Percentiles rank a stretch among this genome's conserved stretches.
phyloP scores from a whole-genome alignment of 2,113 vertebrate genomes.

The Mohoua ochrocephala region DNA sequence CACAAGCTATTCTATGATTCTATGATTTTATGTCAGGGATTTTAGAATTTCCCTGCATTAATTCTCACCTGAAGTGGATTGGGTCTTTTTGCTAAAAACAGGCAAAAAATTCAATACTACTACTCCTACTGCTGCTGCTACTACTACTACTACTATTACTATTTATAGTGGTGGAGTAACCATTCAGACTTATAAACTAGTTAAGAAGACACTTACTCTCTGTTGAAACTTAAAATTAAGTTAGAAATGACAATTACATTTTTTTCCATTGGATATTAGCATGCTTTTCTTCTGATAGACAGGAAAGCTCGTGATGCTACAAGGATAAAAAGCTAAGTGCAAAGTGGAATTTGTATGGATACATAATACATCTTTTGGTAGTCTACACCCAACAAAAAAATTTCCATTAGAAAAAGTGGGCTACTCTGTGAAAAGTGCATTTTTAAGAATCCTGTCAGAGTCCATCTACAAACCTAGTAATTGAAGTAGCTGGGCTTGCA shows the following conservation, averaged over 20 bases:
- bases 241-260: neutral
- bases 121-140: too few relatives aligned
- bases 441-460: neutral
- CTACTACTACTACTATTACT: too few relatives aligned
- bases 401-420: neutral
- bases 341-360: neutral
- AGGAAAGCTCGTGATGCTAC: neutral
- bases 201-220: fast-evolving
- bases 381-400: neutral
- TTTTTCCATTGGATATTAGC: neutral
- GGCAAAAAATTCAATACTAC: neutral
- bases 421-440: neutral
- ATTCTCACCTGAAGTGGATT: neutral
- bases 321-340: neutral
- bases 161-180: neutral
- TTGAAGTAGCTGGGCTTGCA: neutral
- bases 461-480: neutral
- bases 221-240: neutral
- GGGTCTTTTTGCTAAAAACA: neutral
- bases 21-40: neutral
- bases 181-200: neutral
- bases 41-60: neutral
- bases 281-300: neutral
- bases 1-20: neutral
- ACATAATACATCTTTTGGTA: neutral